Evolutionary conservation across 1,140 invertebrate genomes (phyloP), one percentile per base, ranked within the genome.

Genomic region (Dendrolimus kikuchii): DNA sequence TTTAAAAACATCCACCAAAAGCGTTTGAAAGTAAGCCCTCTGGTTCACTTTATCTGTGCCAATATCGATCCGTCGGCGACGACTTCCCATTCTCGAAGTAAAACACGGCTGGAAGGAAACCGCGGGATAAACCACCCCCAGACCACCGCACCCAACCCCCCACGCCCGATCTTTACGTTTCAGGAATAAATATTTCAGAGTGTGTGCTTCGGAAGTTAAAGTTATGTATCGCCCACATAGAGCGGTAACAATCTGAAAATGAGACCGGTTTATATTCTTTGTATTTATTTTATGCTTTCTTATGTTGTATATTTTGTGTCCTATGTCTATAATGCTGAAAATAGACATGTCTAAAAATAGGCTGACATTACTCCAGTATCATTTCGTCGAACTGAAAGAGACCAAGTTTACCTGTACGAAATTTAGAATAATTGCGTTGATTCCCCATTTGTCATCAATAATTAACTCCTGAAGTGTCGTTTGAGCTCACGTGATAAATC

Each of bases 181-280:
- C 81, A 86, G 80, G 82, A 86, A 86, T 86, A 86, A 86, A 86
- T 86, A 86, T 86, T 86, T 86, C 82, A 86, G 82, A 86, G 81
- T 81, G 81, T 86, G 81, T 83, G 82, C 82, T 86, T 81, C 76
- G 79, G 77, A 82, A 86, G 79, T 86, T 83, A 79, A 71, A 83
- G 76, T 76, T 86, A 86, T 83, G 79, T 86, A 84, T 82, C 81
- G 81, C 77, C 75, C 68, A 69, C 68, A 68, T 64, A 61, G 55
- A 23, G 53, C 70, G 75, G 77, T 79, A 81, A 82, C 78, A 81
- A 83, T 81, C 73, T 79, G 70, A 81, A 77, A 81, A 85, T 77
- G 71, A 77, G 77, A 76, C 72, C 76, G 70, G 65, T 64, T 61
- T 59, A 66, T 63, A 66, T 57, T 66, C 71, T 74, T 82, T 82